Conservation (phyloP, 2,888 invertebrate species). For the Kryphioiulus occultus region DNA sequence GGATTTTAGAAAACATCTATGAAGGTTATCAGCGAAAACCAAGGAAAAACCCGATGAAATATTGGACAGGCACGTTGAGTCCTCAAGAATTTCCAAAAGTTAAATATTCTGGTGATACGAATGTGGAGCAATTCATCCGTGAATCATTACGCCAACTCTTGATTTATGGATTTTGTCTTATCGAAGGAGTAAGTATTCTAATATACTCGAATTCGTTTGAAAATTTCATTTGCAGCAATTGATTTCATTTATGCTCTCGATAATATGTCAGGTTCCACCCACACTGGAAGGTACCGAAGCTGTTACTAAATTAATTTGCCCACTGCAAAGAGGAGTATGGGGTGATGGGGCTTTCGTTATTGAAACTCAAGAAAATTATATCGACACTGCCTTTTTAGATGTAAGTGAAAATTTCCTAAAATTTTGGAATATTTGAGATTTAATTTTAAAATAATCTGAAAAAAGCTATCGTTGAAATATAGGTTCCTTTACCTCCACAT, state of each 20-base stretch:
- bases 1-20: constrained; percentile 42
- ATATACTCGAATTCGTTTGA: not conserved
- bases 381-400: constrained; percentile 77
- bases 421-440: not conserved
- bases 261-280: constrained; percentile 59
- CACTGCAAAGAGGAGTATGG: constrained; percentile 73
- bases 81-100: constrained; percentile 1
- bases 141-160: constrained; percentile 7
- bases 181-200: not conserved
- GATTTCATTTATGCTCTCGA: not conserved
- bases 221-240: not conserved
- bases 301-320: constrained; percentile 69
- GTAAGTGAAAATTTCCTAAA: constrained; percentile 50
- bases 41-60: not conserved
- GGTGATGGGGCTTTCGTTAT: constrained; percentile 76
- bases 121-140: not conserved
- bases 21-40: not conserved
- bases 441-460: not conserved
- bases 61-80: not conserved
- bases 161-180: constrained; percentile 40
- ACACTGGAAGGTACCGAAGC: constrained; percentile 67
- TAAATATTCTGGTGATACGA: not conserved
- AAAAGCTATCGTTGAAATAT: not conserved
- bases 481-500: constrained; percentile 72
- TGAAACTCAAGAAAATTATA: constrained; percentile 63